Evolutionary conservation across 2,797 vertebrate species (phyloP).

Genomic region (Lithobates pipiens): DNA sequence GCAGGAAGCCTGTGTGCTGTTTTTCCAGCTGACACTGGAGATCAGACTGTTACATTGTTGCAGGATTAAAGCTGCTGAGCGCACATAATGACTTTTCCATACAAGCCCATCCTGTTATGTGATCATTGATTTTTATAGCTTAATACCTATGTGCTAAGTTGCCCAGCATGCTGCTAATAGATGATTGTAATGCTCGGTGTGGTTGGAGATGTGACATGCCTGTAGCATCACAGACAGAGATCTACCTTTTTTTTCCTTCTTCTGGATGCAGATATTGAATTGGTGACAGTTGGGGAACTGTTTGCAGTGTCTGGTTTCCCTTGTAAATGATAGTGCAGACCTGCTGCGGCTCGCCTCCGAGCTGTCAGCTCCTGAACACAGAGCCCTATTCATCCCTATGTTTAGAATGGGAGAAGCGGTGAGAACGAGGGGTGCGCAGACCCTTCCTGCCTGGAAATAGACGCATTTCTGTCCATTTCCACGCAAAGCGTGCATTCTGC

Average conservation of each 20-base stretch:
- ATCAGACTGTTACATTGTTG: conserved; percentile 1
- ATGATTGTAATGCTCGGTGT: neutral
- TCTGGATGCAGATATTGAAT: conserved; percentile 4
- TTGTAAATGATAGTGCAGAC: conserved; percentile 44
- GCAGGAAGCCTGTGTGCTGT: neutral
- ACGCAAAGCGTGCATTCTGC: neutral
- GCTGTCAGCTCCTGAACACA: conserved; percentile 52
- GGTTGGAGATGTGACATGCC: neutral
- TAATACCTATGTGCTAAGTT: no score
- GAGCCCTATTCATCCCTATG: conserved; percentile 53
- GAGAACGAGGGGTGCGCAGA: conserved; percentile 40
- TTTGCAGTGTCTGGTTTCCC: conserved; percentile 72
- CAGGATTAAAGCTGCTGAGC: neutral
- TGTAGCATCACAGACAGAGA: neutral
- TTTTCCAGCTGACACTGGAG: neutral
- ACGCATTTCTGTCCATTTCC: conserved; percentile 11
- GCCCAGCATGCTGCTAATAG: neutral
- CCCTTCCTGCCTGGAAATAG: conserved; percentile 55
- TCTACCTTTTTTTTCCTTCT: neutral
- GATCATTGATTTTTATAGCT: neutral
- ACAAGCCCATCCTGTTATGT: neutral
- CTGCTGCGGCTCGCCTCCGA: conserved; percentile 43
- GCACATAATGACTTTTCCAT: neutral
- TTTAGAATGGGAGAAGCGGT: conserved; percentile 37
- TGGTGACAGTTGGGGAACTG: conserved; percentile 70